These are phyloP conservation scores for Tigriopus japonicus DNA, from an alignment of 1,140 invertebrate species.

Conservation along the genomic window DNA sequence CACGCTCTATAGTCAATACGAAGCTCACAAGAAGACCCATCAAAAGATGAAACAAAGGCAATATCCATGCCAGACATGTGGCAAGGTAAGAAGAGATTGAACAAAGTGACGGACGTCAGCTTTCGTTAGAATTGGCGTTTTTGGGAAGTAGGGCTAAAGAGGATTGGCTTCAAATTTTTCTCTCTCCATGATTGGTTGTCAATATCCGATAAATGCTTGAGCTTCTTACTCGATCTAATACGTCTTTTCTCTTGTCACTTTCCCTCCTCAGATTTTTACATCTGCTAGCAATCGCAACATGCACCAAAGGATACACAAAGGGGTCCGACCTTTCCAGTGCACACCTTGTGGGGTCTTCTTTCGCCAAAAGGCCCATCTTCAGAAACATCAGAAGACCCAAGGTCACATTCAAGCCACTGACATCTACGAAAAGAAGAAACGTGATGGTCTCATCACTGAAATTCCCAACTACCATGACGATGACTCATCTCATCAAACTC, in stretches of 20 bases:
- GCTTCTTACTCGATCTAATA: neutral
- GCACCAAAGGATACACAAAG: conserved; percentile 14
- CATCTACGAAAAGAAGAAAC: conserved; percentile 10
- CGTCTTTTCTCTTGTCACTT: neutral
- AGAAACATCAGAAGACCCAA: conserved; percentile 14
- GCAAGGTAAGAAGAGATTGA: conserved; percentile 9
- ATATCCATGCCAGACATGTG: conserved; percentile 14
- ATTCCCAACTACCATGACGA: neutral
- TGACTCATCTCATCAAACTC: neutral
- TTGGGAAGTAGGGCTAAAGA: too few relatives aligned
- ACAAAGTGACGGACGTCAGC: neutral
- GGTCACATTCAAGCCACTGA: conserved; percentile 13
- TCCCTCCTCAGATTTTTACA: conserved; percentile 11
- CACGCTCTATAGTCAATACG: conserved; percentile 10
- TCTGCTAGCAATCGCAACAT: conserved; percentile 15
- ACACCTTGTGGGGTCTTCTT: conserved; percentile 14
- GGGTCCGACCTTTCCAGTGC: conserved; percentile 14
- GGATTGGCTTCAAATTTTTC: too few relatives aligned
- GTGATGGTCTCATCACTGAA: neutral
- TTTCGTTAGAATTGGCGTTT: too few relatives aligned
- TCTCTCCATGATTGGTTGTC: too few relatives aligned
- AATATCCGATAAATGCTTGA: neutral
- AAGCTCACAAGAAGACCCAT: conserved; percentile 12
- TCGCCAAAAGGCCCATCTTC: conserved; percentile 13
- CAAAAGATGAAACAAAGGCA: conserved; percentile 15